These are phyloP conservation scores for Ochropleura plecta DNA, from an alignment of 2,888 invertebrate genomes.

Conservation along the genomic window DNA sequence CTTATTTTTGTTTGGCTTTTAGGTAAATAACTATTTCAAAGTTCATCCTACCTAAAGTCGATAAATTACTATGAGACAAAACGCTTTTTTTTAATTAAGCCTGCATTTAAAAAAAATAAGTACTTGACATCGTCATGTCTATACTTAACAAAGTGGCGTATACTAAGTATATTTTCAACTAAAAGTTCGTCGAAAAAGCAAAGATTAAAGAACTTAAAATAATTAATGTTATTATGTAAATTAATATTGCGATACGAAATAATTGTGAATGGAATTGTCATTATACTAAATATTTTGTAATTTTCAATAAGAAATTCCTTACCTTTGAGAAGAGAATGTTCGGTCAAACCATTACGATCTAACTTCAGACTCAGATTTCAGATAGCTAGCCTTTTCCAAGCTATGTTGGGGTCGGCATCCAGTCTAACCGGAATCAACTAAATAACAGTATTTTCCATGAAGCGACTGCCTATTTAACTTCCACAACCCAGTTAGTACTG, in stretches of 20 bases:
- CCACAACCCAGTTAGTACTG: no score
- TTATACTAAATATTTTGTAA: conserved; percentile 20
- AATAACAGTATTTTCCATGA: no score
- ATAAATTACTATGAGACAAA: not conserved
- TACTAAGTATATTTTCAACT: conserved; percentile 49
- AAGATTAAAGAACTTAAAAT: conserved; percentile 77
- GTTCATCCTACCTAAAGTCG: no score
- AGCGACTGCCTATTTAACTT: no score
- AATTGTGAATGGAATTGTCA: conserved; percentile 65
- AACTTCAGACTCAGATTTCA: no score
- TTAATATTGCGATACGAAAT: conserved; percentile 71
- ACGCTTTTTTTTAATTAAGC: no score
- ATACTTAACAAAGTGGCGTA: conserved; percentile 35
- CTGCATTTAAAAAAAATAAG: no score
- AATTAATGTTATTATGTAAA: conserved; percentile 71
- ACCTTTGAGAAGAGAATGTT: conserved; percentile 23
- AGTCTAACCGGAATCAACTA: no score
- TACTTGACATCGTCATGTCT: not conserved
- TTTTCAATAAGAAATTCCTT: conserved; percentile 54
- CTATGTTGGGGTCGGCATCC: not conserved
- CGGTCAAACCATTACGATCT: not conserved
- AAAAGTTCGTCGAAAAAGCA: conserved; percentile 67
- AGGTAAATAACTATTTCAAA: not conserved
- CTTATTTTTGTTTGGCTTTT: not conserved
- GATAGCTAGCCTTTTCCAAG: no score